Percentiles rank a stretch among this genome's conserved stretches.
phyloP scores from a whole-genome alignment of 2,888 invertebrate species.

The Ischnura elegans region DNA sequence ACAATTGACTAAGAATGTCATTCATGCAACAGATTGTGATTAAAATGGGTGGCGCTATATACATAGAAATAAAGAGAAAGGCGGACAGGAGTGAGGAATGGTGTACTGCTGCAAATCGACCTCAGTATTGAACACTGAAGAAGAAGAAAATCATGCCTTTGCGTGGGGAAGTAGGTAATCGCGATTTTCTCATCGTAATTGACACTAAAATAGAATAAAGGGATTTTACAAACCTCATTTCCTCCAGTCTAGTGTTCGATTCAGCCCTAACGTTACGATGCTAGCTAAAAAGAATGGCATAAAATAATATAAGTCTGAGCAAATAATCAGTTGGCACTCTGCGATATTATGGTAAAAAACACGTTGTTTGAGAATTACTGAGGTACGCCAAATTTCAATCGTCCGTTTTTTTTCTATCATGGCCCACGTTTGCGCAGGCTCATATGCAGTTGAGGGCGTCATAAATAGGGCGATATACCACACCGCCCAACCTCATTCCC shows the following conservation, averaged over 20 bases:
- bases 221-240: neutral
- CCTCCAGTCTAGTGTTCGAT: neutral
- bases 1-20: too few relatives aligned
- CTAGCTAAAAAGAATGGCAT: neutral
- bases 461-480: constrained; percentile 39
- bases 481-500: constrained; percentile 51
- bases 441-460: neutral
- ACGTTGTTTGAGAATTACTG: neutral
- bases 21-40: too few relatives aligned
- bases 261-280: neutral
- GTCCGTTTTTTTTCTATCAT: neutral
- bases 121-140: neutral
- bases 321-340: neutral
- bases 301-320: too few relatives aligned
- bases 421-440: neutral
- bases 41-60: too few relatives aligned
- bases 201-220: neutral
- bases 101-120: too few relatives aligned
- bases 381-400: constrained; percentile 40
- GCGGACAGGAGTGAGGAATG: too few relatives aligned
- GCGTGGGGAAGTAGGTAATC: too few relatives aligned
- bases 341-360: neutral
- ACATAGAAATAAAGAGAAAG: too few relatives aligned
- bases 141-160: neutral
- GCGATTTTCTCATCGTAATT: too few relatives aligned